Base-by-base conservation (phyloP, 1,140 invertebrate genomes). In the Tribolium castaneum region DNA sequence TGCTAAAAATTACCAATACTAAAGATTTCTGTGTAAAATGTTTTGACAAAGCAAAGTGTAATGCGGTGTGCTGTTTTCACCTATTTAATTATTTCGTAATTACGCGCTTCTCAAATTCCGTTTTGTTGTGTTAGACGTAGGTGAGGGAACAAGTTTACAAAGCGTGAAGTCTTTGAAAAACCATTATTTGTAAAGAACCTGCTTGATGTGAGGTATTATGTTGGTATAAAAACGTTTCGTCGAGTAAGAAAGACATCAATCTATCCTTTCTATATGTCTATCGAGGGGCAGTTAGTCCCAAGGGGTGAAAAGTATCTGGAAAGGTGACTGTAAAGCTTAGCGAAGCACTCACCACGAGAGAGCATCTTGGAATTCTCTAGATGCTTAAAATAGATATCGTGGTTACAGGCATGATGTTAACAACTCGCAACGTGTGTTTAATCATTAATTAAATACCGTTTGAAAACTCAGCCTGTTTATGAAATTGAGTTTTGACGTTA, bases 241-340 rank as follows among this genome's bases (percentile, higher is more conserved):
- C 50, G 45, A 12, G 45, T 72, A 51, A 52, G 49, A 52, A 51
- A 54, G 34, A 73, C 71, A 73, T 73, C 71, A 73, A 73, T 73
- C 71, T 73, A 73, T 52, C 70, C 70, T 51, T 30, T 72, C 70
- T 72, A 22, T 72, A 51, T 66, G 59, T 66, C 59, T 66, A 66
- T 66, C 59, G 59, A 66, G 59, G 59, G 59, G 59, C 59, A 66
- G 59, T 66, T 66, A 30, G 25, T 66, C 59, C 59, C 59, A 35
- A n/a, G 59, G 59, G 59, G 59, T 35, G 59, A 35, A 66, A 66
- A 66, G 59, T 35, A 66, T 66, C 59, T 66, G 2, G 30, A 66
- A 66, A 66, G 59, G 59, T 66, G 59, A 66, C 59, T 66, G 59
- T 35, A 66, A 66, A 22, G 59, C 59, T 66, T 66, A 66, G 59